These are phyloP conservation scores for Druceiella hillmani DNA, from an alignment of 2,888 invertebrate genomes.

Conservation along the genomic window DNA sequence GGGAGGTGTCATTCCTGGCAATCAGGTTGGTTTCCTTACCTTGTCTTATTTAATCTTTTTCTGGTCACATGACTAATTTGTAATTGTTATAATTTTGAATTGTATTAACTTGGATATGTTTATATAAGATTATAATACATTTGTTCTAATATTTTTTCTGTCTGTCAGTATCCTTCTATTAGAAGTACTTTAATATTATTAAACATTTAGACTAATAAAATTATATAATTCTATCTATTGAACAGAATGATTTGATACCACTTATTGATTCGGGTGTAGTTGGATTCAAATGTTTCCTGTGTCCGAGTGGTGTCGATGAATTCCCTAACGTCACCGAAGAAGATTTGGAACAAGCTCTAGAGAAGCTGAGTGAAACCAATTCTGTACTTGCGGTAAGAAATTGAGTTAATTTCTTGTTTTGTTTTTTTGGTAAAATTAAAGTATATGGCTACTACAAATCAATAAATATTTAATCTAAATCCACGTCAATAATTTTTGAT, in stretches of 20 bases:
- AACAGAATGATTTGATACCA: constrained; percentile 50
- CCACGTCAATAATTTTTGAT: too few relatives aligned
- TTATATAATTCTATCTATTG: constrained; percentile 9
- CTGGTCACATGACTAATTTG: constrained; percentile 1
- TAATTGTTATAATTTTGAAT: too few relatives aligned
- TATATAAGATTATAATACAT: background rate
- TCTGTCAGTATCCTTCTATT: too few relatives aligned
- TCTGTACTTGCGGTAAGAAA: constrained; percentile 58
- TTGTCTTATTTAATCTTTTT: background rate
- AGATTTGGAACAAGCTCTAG: constrained; percentile 54
- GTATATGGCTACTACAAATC: too few relatives aligned
- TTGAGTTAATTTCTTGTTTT: too few relatives aligned
- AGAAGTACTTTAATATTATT: too few relatives aligned
- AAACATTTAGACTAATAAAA: background rate
- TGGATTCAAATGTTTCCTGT: constrained; percentile 69
- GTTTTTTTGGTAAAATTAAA: too few relatives aligned
- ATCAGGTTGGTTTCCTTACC: constrained; percentile 46
- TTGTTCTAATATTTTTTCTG: too few relatives aligned
- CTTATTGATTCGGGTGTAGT: constrained; percentile 62
- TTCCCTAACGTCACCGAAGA: constrained; percentile 55
- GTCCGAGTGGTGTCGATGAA: constrained; percentile 63
- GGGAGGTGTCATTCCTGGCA: constrained; percentile 71
- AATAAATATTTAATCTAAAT: too few relatives aligned
- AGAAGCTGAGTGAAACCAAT: constrained; percentile 52
- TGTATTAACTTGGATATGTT: too few relatives aligned